Percentiles rank a stretch among this genome's conserved stretches.
phyloP scores from a whole-genome alignment of 2,113 vertebrate species.

The Neopipo cinnamomea region DNA sequence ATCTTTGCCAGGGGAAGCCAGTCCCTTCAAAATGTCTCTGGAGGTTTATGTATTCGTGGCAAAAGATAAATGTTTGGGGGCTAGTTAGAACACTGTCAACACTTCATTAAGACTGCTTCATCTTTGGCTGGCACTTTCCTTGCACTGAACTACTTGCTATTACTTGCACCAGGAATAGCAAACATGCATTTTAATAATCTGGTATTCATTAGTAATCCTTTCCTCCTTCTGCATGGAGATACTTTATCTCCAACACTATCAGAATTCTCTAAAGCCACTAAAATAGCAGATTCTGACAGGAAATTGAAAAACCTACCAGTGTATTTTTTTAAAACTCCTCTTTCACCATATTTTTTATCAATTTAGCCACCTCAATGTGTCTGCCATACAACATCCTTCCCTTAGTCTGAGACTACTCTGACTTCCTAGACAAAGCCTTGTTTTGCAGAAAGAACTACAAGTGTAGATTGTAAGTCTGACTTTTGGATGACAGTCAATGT shows the following conservation, averaged over 20 bases:
- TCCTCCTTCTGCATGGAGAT: background rate
- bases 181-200: background rate
- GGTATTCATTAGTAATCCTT: background rate
- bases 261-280: background rate
- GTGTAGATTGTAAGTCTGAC: background rate
- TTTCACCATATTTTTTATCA: background rate
- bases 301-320: background rate
- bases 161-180: background rate
- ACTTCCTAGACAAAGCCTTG: background rate
- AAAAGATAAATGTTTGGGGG: background rate
- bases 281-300: background rate
- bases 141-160: background rate
- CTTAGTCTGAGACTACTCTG: background rate
- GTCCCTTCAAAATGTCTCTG: background rate
- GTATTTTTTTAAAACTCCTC: background rate
- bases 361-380: background rate
- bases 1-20: background rate
- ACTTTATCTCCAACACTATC: background rate
- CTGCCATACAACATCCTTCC: background rate
- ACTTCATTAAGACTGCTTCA: constrained; percentile 5
- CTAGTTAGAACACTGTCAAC: background rate
- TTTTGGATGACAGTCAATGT: background rate
- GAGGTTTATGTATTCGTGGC: background rate
- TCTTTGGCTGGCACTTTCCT: background rate
- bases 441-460: background rate